Base-by-base conservation (phyloP, 2,888 invertebrate genomes). In the Disparrhopalites patrizii region DNA sequence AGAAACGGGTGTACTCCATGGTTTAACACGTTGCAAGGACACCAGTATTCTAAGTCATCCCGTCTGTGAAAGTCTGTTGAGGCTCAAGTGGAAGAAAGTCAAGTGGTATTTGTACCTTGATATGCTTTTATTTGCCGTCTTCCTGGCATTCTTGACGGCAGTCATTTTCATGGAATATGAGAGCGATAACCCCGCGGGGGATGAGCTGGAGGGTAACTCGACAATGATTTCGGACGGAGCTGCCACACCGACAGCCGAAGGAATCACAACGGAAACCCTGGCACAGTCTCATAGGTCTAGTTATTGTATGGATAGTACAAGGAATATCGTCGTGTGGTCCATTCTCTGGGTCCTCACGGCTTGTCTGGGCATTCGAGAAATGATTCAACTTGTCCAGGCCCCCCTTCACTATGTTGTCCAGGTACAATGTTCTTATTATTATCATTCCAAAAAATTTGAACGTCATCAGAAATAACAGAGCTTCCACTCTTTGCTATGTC, bases 161-260 rank as follows among this genome's bases (percentile, higher is more conserved):
- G 76, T 75, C 40, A 74, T 74, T 55, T 75, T 75, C 52, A 74
- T 75, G 73, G 75, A 75, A 65, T 75, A 75, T 62, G 75, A 75
- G 54, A 70, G 72, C 2, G 75, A 75, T 43, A 68, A 67, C 47
- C 65, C 69, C 4, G 69, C 67, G 23, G 64, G 52, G 0, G 43
- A 25, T 15, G 70, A 68, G 31, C 43, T 43, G 31, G 65, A 56
- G 15, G 68, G 68, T 36, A 72, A 66, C 56, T 36, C 62, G 18
- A 70, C 67, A 0, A 31, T 27, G 20, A n/a, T n/a, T n/a, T n/a
- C n/a, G n/a, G 33, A 57, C 23, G 38, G 31, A 15, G 31, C 33
- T 7, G 30, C 38, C 0, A n/a, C n/a, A n/a, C 54, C 60, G 25
- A 61, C 61, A 7, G 13, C 28, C 7, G 60, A 23, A 31, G 33